Percentiles rank a stretch among this genome's conserved stretches.
These are phyloP conservation scores for Oxystoma pomonae DNA, from an alignment of 2,888 invertebrate species.

Conservation along the genomic window DNA sequence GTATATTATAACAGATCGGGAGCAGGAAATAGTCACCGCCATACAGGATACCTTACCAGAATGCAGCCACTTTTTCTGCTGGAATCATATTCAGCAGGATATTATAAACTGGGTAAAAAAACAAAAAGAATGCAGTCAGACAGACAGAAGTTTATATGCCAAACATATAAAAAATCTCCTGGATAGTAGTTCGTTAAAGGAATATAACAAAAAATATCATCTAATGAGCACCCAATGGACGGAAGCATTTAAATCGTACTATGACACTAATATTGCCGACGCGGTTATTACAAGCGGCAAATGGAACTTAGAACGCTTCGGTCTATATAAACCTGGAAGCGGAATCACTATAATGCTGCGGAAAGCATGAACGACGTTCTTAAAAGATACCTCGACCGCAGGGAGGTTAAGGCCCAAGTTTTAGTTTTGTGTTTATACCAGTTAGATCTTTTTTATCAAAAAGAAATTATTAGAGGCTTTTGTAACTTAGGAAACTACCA, in stretches of 20 bases:
- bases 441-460: not conserved
- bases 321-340: not conserved
- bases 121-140: not conserved
- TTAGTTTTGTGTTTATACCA: not conserved
- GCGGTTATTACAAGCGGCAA: not conserved
- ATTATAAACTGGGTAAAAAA: not conserved
- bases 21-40: not conserved
- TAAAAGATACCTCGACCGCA: not conserved
- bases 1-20: not conserved
- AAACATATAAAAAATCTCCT: not conserved
- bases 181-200: not conserved
- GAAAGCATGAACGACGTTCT: not conserved
- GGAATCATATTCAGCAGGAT: not conserved
- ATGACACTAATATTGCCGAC: not conserved
- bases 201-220: not conserved
- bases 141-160: not conserved
- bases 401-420: not conserved
- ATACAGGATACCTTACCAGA: not conserved
- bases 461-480: not conserved
- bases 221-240: not conserved
- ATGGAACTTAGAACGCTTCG: not conserved
- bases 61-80: not conserved
- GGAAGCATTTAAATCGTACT: not conserved
- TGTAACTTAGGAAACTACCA: not conserved
- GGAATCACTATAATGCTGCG: not conserved